Conservation (phyloP, 2,113 vertebrate genomes). For the Istiophorus platypterus region DNA sequence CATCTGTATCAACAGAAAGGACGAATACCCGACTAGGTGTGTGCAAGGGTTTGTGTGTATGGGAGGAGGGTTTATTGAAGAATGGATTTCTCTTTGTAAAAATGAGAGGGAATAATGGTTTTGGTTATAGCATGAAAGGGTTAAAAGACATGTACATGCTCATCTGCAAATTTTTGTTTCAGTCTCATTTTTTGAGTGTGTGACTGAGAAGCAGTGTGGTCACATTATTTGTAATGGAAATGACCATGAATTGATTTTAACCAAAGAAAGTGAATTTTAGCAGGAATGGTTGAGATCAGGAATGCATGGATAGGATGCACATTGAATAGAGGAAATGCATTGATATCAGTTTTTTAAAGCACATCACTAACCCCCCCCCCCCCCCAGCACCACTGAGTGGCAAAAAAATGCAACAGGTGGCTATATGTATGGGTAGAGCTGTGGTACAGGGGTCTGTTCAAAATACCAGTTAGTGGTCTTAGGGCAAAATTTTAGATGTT, state of each 20-base stretch:
- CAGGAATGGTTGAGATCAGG: constrained; percentile 17
- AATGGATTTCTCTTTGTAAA: neutral
- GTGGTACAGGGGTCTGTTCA: neutral
- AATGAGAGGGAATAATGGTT: neutral
- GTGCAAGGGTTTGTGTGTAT: constrained; percentile 13
- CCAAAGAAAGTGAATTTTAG: neutral
- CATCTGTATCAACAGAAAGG: constrained; percentile 96
- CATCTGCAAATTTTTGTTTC: neutral
- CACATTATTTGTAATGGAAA: constrained; percentile 7
- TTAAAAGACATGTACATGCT: neutral
- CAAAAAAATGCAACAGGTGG: constrained; percentile 1
- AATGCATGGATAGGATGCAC: constrained; percentile 4
- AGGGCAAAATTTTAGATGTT: neutral
- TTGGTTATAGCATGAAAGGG: neutral
- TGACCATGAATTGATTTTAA: constrained; percentile 4
- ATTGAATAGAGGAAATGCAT: neutral
- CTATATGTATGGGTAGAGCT: constrained; percentile 7
- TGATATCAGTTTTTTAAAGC: neutral
- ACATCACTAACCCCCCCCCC: neutral
- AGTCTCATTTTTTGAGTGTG: neutral
- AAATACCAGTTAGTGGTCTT: neutral
- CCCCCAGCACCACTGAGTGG: neutral
- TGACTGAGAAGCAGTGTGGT: neutral
- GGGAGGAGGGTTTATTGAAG: neutral
- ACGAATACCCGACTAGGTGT: constrained; percentile 95